Percentiles rank a stretch among this genome's conserved stretches.
These are phyloP conservation scores for Pristionchus exspectatus DNA, from an alignment of 2,888 invertebrate genomes.

Conservation along the genomic window DNA sequence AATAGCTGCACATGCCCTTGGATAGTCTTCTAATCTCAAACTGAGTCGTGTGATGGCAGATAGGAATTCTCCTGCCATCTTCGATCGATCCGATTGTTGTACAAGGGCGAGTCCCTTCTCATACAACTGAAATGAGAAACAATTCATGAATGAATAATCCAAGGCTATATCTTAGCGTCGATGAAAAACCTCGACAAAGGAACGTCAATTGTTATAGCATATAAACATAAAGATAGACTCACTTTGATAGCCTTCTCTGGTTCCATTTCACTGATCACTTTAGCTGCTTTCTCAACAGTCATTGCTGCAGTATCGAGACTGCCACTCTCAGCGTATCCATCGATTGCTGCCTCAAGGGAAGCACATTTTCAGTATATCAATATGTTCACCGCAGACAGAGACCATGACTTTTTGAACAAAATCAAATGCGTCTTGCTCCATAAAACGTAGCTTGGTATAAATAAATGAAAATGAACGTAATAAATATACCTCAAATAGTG, in stretches of 20 bases:
- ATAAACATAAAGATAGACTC: background rate
- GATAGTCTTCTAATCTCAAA: slow-evolving; percentile 89
- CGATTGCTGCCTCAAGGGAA: slow-evolving; percentile 61
- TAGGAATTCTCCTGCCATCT: slow-evolving; percentile 84
- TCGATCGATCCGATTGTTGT: slow-evolving; percentile 82
- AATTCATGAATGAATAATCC: background rate
- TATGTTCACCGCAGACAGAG: no score
- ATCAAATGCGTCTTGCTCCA: no score
- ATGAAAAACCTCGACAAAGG: no score
- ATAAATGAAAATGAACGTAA: background rate
- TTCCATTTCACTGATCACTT: slow-evolving; percentile 76
- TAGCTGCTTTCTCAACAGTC: slow-evolving; percentile 81
- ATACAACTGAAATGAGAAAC: slow-evolving; percentile 75
- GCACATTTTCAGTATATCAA: background rate
- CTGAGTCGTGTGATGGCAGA: slow-evolving; percentile 86
- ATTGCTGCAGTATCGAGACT: slow-evolving; percentile 81
- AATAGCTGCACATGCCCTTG: slow-evolving; percentile 91
- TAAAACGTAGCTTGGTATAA: background rate
- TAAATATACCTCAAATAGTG: slow-evolving; percentile 64
- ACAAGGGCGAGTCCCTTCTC: slow-evolving; percentile 80
- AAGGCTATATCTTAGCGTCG: background rate
- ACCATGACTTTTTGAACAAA: no score
- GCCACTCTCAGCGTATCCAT: slow-evolving; percentile 76
- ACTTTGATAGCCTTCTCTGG: slow-evolving; percentile 75
- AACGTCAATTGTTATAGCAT: background rate